Evolutionary conservation across 2,113 vertebrate genomes (phyloP), one percentile per base, ranked within the genome.

Genomic region (Vanacampus margaritifer): DNA sequence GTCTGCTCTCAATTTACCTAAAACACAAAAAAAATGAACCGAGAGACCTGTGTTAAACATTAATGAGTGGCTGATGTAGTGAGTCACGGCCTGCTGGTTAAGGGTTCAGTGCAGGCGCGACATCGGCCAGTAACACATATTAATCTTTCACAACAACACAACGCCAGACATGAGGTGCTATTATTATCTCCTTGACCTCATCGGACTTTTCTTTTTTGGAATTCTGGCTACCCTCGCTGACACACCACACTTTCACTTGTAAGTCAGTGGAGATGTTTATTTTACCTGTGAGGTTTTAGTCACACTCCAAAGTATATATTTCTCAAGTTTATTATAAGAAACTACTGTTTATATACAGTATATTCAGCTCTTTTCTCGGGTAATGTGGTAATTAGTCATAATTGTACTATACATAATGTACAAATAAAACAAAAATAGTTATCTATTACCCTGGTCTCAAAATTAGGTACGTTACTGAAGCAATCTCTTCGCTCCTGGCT

Each of bases 121-220:
- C 17, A 61, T 45, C 37, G 71, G 60, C 75, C 72, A 72, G 51
- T 78, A 79, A 73, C 68, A 57, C 68, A 65, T 48, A 79, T 84
- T 64, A 86, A 86, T 78, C 64, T 82, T 86, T 83, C 57, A 85
- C 60, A 67, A 51, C 68, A 79, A 68, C 74, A 73, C 53, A n/a
- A 77, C 59, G 71, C 74, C 64, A 79, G 67, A 83, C 76, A 77
- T 80, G 71, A 66, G n/a, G n/a, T 65, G 79, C 67, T 86, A 84
- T 85, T 85, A 78, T 82, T 79, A 74, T 68, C 63, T 46, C 57
- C 74, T 79, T 83, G 71, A 85, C 79, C 78, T 75, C 65, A 61
- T 17, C 48, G 35, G 53, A 57, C 68, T 67, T 21, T 61, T 32
- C n/a, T 14, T 54, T 13, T 54, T 54, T 54, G 12, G 14, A 50